These are phyloP conservation scores for silkworm (Bombyx mori) DNA, from an alignment of 1,140 invertebrate species.

Conservation along the genomic window DNA sequence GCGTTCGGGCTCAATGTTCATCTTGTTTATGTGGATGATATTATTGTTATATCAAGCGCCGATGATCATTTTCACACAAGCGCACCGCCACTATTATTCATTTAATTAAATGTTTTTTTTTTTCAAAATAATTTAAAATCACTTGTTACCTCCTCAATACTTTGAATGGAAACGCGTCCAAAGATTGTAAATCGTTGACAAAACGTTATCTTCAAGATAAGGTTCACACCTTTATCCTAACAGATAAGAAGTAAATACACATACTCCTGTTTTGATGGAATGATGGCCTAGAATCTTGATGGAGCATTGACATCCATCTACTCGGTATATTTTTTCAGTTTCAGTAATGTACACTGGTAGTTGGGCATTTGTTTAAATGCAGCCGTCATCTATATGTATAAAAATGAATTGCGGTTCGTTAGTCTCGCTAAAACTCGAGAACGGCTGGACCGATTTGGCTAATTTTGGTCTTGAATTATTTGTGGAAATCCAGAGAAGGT, in stretches of 20 bases:
- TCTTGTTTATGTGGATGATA: constrained; percentile 6
- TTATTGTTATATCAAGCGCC: not conserved
- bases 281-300: constrained; percentile 38
- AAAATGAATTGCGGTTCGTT: too few relatives aligned
- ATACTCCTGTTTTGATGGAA: constrained; percentile 43
- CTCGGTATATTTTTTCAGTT: not conserved
- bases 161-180: constrained; percentile 5
- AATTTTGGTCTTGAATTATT: too few relatives aligned
- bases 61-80: not conserved
- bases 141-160: constrained; percentile 2
- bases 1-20: constrained; percentile 34
- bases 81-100: not conserved
- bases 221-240: constrained; percentile 33
- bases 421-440: too few relatives aligned
- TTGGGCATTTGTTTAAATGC: not conserved
- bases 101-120: too few relatives aligned
- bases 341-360: not conserved
- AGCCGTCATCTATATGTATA: not conserved
- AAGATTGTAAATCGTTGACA: constrained; percentile 3
- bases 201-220: constrained; percentile 26
- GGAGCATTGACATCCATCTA: constrained; percentile 7
- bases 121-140: not conserved
- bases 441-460: too few relatives aligned
- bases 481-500: too few relatives aligned
- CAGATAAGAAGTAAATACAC: constrained; percentile 53